Percentiles rank a stretch among this genome's conserved stretches.
These are phyloP conservation scores for Phytoseiulus persimilis DNA, from an alignment of 2,888 invertebrate genomes.

Conservation along the genomic window DNA sequence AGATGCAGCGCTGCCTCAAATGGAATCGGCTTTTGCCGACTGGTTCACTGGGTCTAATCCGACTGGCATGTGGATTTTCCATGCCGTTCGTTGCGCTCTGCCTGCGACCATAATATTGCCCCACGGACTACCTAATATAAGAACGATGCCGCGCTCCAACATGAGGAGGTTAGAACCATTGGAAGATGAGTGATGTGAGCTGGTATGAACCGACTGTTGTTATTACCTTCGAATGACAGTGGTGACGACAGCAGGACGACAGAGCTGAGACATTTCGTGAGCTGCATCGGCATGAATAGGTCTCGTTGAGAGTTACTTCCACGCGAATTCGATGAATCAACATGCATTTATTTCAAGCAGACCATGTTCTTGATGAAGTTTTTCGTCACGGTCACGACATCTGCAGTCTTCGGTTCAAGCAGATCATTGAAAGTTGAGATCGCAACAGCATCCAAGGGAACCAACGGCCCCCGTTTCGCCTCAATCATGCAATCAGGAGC, in stretches of 20 bases:
- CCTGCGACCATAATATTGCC: not conserved
- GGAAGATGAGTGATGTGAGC: not conserved
- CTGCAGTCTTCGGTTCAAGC: no score
- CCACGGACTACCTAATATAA: not conserved
- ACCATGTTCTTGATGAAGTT: no score
- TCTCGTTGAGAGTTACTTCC: not conserved
- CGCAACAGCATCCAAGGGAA: no score
- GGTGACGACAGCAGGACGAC: not conserved
- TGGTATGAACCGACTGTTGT: not conserved
- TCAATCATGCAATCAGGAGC: no score
- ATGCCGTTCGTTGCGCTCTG: not conserved
- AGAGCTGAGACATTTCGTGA: not conserved
- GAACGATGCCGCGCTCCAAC: not conserved
- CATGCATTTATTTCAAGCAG: no score
- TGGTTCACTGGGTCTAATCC: not conserved
- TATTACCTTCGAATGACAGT: not conserved
- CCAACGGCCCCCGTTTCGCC: no score
- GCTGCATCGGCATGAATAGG: not conserved
- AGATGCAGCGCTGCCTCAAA: not conserved
- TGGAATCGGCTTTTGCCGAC: not conserved
- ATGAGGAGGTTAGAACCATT: not conserved
- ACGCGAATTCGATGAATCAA: no score
- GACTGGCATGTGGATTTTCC: not conserved
- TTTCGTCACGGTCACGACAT: no score
- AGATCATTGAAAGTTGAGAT: no score